Percentiles rank a stretch among this genome's conserved stretches.
phyloP scores from a whole-genome alignment of 2,113 vertebrate genomes.

The Oxyruncus cristatus region DNA sequence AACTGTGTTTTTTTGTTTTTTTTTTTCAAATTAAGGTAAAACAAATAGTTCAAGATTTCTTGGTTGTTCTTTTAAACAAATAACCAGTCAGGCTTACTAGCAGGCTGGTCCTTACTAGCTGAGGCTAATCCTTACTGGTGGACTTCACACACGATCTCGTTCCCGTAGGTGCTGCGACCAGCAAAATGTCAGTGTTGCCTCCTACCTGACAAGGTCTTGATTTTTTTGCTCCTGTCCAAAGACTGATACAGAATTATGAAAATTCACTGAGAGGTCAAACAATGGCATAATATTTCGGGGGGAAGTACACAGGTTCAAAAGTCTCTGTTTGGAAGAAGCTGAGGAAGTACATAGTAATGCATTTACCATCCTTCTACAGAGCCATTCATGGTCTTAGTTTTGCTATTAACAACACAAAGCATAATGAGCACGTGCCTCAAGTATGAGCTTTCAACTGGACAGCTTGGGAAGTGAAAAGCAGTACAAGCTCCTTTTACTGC shows the following conservation, averaged over 20 bases:
- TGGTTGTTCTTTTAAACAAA: not conserved
- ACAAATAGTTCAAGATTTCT: not conserved
- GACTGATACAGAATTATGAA: not conserved
- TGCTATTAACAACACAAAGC: not conserved
- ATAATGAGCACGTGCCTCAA: not conserved
- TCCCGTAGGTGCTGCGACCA: not conserved
- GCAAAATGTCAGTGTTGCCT: not conserved
- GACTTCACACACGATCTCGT: not conserved
- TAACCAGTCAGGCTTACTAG: not conserved
- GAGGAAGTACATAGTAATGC: not conserved
- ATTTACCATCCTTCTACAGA: not conserved
- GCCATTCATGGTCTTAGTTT: not conserved
- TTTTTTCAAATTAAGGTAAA: not conserved
- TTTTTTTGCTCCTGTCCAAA: not conserved
- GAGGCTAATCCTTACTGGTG: not conserved
- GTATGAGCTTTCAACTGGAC: not conserved
- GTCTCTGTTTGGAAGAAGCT: not conserved
- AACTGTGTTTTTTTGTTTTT: too few species aligned
- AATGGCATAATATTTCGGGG: not conserved
- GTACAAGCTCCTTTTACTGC: not conserved
- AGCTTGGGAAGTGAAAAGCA: not conserved
- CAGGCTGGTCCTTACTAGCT: not conserved
- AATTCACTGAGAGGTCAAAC: not conserved
- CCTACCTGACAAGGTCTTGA: not conserved
- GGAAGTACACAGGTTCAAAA: not conserved